phyloP scores from a whole-genome alignment of 2,888 invertebrate genomes.

The Meteorus cinctellus region DNA sequence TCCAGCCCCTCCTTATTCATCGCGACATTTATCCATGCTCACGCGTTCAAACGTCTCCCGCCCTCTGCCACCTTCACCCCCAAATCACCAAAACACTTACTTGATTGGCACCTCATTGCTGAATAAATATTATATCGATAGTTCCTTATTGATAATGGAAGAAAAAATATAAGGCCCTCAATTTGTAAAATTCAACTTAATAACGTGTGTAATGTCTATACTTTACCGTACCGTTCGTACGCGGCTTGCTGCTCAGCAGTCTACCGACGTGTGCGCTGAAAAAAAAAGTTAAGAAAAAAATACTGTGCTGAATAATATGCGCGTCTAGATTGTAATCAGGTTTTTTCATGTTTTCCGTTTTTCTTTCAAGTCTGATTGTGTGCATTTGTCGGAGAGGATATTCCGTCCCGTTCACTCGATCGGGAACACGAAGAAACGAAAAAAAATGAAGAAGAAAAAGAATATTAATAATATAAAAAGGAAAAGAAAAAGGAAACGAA shows the following conservation, averaged over 20 bases:
- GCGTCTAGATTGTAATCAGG: slow-evolving; percentile 44
- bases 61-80: slow-evolving; percentile 23
- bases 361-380: slow-evolving; percentile 28
- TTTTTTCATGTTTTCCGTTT: slow-evolving; percentile 18
- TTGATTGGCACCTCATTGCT: slow-evolving; percentile 67
- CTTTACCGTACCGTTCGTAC: slow-evolving; percentile 59
- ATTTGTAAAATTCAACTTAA: slow-evolving; percentile 67
- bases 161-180: slow-evolving; percentile 60
- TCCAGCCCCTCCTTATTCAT: slow-evolving; percentile 22
- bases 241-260: slow-evolving; percentile 67
- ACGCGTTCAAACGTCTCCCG: slow-evolving; percentile 58
- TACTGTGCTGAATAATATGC: slow-evolving; percentile 44
- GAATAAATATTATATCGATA: slow-evolving; percentile 70
- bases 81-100: slow-evolving; percentile 56
- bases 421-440: slow-evolving; percentile 22
- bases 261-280: slow-evolving; percentile 59
- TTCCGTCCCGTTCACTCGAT: slow-evolving; percentile 42
- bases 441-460: slow-evolving; percentile 32
- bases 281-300: slow-evolving; percentile 39
- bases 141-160: slow-evolving; percentile 68
- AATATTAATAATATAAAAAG: slow-evolving; percentile 24
- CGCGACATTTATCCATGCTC: slow-evolving; percentile 62
- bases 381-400: slow-evolving; percentile 39
- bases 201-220: slow-evolving; percentile 59
- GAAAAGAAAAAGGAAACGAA: slow-evolving; percentile 12